Base-by-base conservation (phyloP, 2,888 invertebrate genomes). In the Archaeoteleia sp. region DNA sequence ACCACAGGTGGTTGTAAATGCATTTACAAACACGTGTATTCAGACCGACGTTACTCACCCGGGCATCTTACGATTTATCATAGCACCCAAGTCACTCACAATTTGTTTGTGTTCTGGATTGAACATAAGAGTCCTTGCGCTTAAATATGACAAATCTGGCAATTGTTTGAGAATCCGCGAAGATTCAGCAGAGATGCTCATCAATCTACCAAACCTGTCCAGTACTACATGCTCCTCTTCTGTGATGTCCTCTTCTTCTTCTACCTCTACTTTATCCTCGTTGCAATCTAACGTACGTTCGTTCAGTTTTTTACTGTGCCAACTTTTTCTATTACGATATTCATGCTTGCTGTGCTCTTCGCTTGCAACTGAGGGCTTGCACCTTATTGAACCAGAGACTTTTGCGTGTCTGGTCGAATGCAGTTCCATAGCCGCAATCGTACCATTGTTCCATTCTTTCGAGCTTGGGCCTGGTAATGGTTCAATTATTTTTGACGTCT, bases 31-130 rank as follows among this genome's bases (percentile, higher is more conserved):
- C 76, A 67, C 67, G 76, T 57, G 78, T 70, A 77, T 82, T 83
- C 83, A 84, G 82, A 84, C 84, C 82, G 82, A 84, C 74, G 83
- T 84, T 80, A 85, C 84, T 85, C 84, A 85, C 76, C 85, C 85
- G 25, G 85, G 85, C 85, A 85, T 84, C 49, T 85, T 85, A 37
- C 84, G 80, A 80, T 81, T 85, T 49, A 83, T 83, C 80, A 84
- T 79, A 42, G 84, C 82, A 62, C 84, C 83, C 25, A 85, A 71
- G 70, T 85, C 85, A 30, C 77, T 80, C 48, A 82, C 78, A 10
- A 85, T 79, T 46, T 83, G 83, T 25, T 80, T 82, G 25, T 85
- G 82, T 39, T 85, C 85, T 4, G 83, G 83, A 73, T 82, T 84
- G 45, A 77, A 82, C 70, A 85, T 68, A 15, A 85, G 71, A 48